A percentile compares a stretch with the other conserved stretches of the same genome.
Conservation (phyloP, 2,888 invertebrate species). For the Drosophila maculinotata region DNA sequence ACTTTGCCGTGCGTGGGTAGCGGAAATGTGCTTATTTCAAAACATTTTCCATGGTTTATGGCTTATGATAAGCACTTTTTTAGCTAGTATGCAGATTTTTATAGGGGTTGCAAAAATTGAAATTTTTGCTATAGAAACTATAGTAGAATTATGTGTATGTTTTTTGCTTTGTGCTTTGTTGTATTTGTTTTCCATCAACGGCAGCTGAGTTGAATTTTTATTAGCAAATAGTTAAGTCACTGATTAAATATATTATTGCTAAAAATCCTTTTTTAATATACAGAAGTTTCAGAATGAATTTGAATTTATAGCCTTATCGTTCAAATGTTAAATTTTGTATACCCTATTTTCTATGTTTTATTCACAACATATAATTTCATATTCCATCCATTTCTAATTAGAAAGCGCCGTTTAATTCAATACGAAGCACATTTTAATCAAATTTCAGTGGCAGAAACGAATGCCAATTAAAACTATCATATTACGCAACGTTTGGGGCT, state of each 20-base stretch:
- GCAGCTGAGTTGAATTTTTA: too few relatives aligned
- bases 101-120: not conserved
- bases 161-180: not conserved
- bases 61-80: not conserved
- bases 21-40: not conserved
- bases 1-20: slow-evolving; percentile 3
- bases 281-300: too few relatives aligned
- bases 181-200: too few relatives aligned
- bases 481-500: slow-evolving; percentile 61
- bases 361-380: not conserved
- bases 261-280: too few relatives aligned
- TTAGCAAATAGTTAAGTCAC: too few relatives aligned
- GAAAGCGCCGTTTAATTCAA: slow-evolving; percentile 47
- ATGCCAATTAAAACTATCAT: slow-evolving; percentile 77
- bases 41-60: slow-evolving; percentile 12
- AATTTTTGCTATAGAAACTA: too few relatives aligned
- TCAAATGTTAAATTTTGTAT: too few relatives aligned
- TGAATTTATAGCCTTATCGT: too few relatives aligned
- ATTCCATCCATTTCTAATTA: slow-evolving; percentile 31
- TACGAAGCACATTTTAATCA: slow-evolving; percentile 57
- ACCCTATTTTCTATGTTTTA: too few relatives aligned
- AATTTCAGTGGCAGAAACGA: slow-evolving; percentile 59
- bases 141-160: not conserved
- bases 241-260: too few relatives aligned
- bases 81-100: not conserved